phyloP scores from a whole-genome alignment of 2,113 vertebrate species.

The Astur gentilis region DNA sequence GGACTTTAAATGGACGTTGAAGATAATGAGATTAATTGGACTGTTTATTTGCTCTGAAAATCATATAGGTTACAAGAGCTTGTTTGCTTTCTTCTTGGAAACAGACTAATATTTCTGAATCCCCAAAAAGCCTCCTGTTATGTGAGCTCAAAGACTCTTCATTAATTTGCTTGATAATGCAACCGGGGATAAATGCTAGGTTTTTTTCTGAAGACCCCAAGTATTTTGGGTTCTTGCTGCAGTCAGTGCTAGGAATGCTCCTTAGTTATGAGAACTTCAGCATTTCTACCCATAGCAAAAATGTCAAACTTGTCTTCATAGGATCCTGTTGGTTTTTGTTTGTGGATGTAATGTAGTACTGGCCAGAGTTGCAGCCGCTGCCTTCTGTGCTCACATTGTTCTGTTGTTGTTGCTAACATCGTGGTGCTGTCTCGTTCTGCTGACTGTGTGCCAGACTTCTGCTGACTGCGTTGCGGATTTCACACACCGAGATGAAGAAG shows the following conservation, averaged over 20 bases:
- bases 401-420: neutral
- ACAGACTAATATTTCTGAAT: neutral
- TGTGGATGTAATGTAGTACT: neutral
- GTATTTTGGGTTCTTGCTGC: neutral
- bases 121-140: neutral
- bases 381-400: neutral
- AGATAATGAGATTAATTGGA: neutral
- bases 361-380: neutral
- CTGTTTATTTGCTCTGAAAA: neutral
- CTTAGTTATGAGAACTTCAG: neutral
- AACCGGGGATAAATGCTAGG: neutral
- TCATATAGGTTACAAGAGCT: neutral
- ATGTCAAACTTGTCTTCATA: neutral
- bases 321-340: neutral
- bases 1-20: neutral
- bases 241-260: neutral
- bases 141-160: neutral
- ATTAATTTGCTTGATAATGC: neutral
- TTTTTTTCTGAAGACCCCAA: neutral
- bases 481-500: constrained; percentile 26
- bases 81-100: neutral
- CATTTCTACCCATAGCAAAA: neutral
- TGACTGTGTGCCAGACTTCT: constrained; percentile 46
- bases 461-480: neutral
- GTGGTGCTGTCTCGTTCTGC: neutral